Base-by-base conservation (phyloP, 2,888 invertebrate genomes). In the Lepas anatifera region DNA sequence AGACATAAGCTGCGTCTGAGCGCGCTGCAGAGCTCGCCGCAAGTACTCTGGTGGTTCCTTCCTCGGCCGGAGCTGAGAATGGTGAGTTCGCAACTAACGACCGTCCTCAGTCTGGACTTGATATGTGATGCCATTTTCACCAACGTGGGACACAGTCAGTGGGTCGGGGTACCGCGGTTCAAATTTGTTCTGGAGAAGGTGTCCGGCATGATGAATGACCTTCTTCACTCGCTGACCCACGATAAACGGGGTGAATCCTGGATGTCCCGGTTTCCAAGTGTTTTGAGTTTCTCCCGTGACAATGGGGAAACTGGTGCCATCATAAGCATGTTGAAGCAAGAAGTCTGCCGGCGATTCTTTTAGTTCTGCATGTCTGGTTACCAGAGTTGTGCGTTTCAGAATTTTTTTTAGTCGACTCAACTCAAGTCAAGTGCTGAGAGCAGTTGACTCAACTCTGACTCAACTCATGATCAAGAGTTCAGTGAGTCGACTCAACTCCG, bases 211-310 rank as follows among this genome's bases (percentile, higher is more conserved):
- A 3, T 43, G 35, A 41, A 67, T n/a, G 1, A 27, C 25, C 16
- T 41, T 41, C 46, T 50, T 32, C 16, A 70, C 70, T 6, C 29
- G 27, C 10, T 66, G 41, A 25, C 67, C 43, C 2, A 70, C 41
- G 7, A 8, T 29, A n/a, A 66, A 70, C 8, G 70, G 70, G 3
- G 29, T 22, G 46, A 64, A 70, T 3, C 46, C 41, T 11, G 66
- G 70, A n/a, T 67, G 64, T n/a, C 70, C 70, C 41, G 64, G 66
- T 18, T 35, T 25, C 70, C 70, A 70, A 27, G 27, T 37, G 8
- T 67, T 46, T 43, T 43, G 63, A 18, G 32, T 11, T 2, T 43
- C 37, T 7, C 32, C 39, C 11, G 41, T 8, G 16, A 41, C 18
- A 29, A 48, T 11, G 10, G 29, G 18, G 7, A 29, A 25, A 39